These are phyloP conservation scores for Spinus olivaceus DNA, from an alignment of 2,797 vertebrate genomes.

Conservation along the genomic window DNA sequence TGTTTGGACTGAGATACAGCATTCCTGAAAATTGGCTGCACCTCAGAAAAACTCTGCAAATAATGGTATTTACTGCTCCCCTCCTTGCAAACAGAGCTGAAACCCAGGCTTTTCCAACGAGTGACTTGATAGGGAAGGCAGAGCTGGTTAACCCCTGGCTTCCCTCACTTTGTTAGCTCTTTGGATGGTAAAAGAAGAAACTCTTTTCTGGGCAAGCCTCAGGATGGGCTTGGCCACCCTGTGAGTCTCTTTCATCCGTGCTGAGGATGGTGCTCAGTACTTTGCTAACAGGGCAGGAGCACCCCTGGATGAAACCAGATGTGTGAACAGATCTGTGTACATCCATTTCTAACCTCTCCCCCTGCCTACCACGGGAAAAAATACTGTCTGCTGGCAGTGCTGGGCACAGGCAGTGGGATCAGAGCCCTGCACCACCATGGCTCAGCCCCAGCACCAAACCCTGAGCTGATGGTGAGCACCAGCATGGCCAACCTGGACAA, in stretches of 20 bases:
- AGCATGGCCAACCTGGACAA: background rate
- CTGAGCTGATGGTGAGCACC: background rate
- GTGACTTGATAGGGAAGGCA: background rate
- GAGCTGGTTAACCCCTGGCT: background rate
- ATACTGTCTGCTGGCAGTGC: background rate
- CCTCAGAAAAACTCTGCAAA: constrained; percentile 55
- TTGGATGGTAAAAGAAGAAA: background rate
- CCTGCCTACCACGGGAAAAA: background rate
- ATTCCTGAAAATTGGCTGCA: constrained; percentile 69
- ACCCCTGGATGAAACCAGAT: background rate
- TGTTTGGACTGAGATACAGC: constrained; percentile 49
- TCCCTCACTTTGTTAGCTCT: background rate
- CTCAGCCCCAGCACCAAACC: background rate
- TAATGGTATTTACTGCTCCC: constrained; percentile 66
- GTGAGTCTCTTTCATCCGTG: fast-evolving
- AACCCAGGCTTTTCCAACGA: background rate
- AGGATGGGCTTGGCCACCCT: background rate
- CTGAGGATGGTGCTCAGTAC: background rate
- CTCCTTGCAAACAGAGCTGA: constrained; percentile 41
- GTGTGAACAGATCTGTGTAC: background rate
- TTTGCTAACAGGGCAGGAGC: background rate
- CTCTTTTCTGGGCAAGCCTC: background rate
- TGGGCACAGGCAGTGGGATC: background rate
- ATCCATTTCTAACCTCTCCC: background rate
- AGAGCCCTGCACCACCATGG: background rate